Percentiles rank a stretch among this genome's conserved stretches.
These are phyloP conservation scores for Ophion obscuratus DNA, from an alignment of 2,888 invertebrate genomes.

Conservation along the genomic window DNA sequence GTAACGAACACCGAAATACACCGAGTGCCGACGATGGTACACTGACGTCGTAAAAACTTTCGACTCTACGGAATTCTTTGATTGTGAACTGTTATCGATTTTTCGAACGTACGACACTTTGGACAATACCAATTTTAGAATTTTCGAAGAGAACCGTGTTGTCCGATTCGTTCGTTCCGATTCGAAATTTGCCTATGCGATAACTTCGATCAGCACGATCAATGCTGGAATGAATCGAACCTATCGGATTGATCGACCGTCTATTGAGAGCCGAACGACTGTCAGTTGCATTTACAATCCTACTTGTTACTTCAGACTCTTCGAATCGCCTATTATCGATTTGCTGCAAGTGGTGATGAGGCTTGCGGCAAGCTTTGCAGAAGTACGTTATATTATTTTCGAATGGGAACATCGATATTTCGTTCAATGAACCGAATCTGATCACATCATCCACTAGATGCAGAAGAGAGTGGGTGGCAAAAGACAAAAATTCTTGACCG, in stretches of 20 bases:
- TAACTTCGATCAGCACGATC: not conserved
- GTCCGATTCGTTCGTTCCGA: not conserved
- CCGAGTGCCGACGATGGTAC: not conserved
- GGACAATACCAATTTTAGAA: not conserved
- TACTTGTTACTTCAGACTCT: not conserved
- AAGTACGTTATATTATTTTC: constrained; percentile 55
- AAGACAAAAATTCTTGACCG: constrained; percentile 34
- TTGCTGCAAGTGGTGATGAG: constrained; percentile 47
- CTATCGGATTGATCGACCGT: not conserved
- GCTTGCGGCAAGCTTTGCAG: constrained; percentile 44
- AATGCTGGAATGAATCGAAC: not conserved
- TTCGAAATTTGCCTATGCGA: not conserved
- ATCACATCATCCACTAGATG: constrained; percentile 44
- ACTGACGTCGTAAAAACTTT: not conserved
- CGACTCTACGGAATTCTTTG: not conserved
- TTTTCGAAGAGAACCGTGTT: not conserved
- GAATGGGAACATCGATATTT: constrained; percentile 47
- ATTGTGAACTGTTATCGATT: not conserved
- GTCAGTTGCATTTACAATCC: not conserved
- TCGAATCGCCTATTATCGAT: constrained; percentile 10
- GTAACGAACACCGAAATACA: not conserved
- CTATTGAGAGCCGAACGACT: not conserved
- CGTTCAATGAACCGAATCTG: constrained; percentile 31
- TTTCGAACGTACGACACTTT: not conserved
- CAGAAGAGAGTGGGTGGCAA: constrained; percentile 48